A percentile compares a stretch with the other conserved stretches of the same genome.
phyloP scores from a whole-genome alignment of 1,140 invertebrate species.

The Saccostrea cuccullata region DNA sequence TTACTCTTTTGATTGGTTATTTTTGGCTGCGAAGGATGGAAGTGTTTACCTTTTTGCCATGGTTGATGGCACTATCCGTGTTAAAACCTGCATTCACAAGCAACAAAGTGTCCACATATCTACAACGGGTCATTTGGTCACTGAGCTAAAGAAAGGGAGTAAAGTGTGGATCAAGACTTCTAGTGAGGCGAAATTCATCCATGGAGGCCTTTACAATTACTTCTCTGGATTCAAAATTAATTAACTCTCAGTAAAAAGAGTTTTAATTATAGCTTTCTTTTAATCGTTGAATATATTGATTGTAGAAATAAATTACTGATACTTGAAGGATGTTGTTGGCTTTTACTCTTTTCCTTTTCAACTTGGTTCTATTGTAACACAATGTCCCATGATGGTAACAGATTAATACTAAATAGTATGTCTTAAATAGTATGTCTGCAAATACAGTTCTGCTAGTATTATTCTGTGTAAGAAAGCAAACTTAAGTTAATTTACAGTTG shows the following conservation, averaged over 20 bases:
- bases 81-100: neutral
- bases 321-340: too few species aligned
- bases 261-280: too few species aligned
- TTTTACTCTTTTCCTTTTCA: too few species aligned
- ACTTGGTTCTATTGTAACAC: too few species aligned
- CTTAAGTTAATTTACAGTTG: too few species aligned
- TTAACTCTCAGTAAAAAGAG: neutral
- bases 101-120: neutral
- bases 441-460: too few species aligned
- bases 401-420: too few species aligned
- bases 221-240: neutral
- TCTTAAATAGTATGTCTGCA: too few species aligned
- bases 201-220: neutral
- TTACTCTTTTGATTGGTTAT: neutral
- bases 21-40: neutral
- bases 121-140: neutral
- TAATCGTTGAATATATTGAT: too few species aligned
- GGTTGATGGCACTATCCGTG: neutral
- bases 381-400: too few species aligned
- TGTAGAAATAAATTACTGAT: too few species aligned
- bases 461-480: too few species aligned
- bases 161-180: neutral
- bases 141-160: neutral
- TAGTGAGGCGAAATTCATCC: neutral
- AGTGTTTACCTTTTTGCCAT: neutral